A percentile compares a stretch with the other conserved stretches of the same genome.
Evolutionary conservation across 2,113 vertebrate genomes (phyloP).

Genomic region (Sander lucioperca): DNA sequence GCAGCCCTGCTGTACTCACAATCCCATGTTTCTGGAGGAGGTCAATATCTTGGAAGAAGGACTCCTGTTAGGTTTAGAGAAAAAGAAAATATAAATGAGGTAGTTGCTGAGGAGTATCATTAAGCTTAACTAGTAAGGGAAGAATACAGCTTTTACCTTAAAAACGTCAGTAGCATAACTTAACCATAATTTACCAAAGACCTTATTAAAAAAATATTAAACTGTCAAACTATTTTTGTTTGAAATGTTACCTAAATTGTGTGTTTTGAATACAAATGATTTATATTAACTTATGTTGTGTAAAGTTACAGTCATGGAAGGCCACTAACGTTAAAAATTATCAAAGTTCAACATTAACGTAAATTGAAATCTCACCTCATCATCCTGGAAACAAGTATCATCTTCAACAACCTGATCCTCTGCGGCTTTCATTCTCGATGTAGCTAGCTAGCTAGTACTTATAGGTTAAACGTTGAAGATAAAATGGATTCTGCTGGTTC

Average conservation of each 20-base stretch:
- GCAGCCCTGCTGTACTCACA: slow-evolving; percentile 85
- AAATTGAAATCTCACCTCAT: slow-evolving; percentile 86
- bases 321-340: fast-evolving
- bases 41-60: slow-evolving; percentile 98
- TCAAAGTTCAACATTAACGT: too few species aligned
- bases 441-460: too few species aligned
- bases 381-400: slow-evolving; percentile 88
- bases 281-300: too few species aligned
- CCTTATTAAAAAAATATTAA: neutral
- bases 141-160: neutral
- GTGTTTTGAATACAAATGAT: neutral
- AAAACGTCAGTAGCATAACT: neutral
- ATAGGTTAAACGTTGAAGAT: neutral
- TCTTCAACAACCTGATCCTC: slow-evolving; percentile 94
- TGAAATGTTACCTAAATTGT: neutral
- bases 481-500: neutral
- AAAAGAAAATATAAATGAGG: neutral
- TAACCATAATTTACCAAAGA: too few species aligned
- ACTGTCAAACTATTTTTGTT: neutral
- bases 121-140: neutral
- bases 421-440: slow-evolving; percentile 86
- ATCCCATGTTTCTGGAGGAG: slow-evolving; percentile 97
- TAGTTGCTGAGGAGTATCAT: neutral
- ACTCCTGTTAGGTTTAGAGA: slow-evolving; percentile 85
- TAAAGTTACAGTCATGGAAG: neutral